Evolutionary conservation across 2,888 invertebrate species (phyloP).

Genomic region (Tenthredo distinguenda): DNA sequence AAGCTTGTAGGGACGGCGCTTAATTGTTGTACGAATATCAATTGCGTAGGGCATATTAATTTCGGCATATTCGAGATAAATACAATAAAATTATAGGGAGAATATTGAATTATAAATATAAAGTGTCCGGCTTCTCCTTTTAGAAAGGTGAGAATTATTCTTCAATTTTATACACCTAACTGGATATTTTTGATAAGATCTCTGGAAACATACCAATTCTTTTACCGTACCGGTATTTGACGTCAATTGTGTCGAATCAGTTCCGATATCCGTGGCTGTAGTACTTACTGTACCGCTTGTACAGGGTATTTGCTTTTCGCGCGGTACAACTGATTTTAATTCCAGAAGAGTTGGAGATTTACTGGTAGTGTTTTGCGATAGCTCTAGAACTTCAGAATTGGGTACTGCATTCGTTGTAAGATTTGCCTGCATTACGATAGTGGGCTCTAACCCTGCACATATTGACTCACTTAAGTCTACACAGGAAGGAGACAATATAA

Average conservation of each 20-base stretch:
- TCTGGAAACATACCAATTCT: slow-evolving; percentile 10
- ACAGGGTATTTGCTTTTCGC: slow-evolving; percentile 1
- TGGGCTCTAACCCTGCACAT: not conserved
- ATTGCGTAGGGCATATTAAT: not conserved
- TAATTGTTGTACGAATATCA: not conserved
- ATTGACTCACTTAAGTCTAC: slow-evolving; percentile 9
- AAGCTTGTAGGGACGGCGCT: not conserved
- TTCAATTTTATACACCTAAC: not conserved
- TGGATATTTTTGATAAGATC: slow-evolving; percentile 3
- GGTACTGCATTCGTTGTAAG: not conserved
- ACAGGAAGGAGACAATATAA: not conserved
- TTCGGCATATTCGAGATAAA: slow-evolving; percentile 6
- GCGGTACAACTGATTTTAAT: not conserved
- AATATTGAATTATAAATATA: not conserved
- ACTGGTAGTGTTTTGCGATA: not conserved
- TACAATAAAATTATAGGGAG: not conserved
- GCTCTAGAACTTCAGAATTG: not conserved
- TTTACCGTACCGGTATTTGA: not conserved
- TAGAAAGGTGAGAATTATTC: not conserved
- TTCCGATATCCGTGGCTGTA: not conserved
- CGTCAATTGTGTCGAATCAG: not conserved
- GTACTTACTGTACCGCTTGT: not conserved
- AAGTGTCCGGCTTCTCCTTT: not conserved
- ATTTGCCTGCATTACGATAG: not conserved
- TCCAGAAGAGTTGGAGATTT: not conserved